phyloP scores from a whole-genome alignment of 2,113 vertebrate genomes.

The Corythaeola cristata region DNA sequence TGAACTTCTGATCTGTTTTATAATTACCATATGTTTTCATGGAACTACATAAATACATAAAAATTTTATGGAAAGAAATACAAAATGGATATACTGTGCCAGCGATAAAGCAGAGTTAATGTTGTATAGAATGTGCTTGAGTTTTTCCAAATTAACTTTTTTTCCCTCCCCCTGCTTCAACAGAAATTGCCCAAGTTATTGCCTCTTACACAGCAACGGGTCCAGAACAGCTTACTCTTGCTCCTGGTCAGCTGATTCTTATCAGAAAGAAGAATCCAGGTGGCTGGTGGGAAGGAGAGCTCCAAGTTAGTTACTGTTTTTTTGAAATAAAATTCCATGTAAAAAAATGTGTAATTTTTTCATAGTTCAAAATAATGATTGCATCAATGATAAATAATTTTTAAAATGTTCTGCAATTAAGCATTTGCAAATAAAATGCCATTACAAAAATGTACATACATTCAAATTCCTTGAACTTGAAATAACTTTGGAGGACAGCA shows the following conservation, averaged over 20 bases:
- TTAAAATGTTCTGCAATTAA: not conserved
- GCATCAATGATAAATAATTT: not conserved
- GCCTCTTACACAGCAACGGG: conserved; percentile 94
- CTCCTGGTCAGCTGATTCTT: conserved; percentile 95
- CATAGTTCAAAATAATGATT: not conserved
- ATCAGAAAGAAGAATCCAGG: conserved; percentile 98
- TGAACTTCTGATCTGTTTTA: not conserved
- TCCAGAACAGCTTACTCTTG: conserved; percentile 93
- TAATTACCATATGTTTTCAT: not conserved
- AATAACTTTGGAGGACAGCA: not conserved
- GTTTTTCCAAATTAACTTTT: not conserved
- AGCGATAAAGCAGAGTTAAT: not conserved
- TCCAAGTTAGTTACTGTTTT: conserved; percentile 82
- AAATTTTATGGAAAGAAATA: not conserved
- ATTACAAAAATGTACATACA: not conserved
- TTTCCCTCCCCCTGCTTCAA: not conserved
- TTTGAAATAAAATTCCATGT: not conserved
- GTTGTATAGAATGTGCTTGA: not conserved
- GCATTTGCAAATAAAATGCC: not conserved
- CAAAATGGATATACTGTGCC: not conserved
- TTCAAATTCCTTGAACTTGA: not conserved
- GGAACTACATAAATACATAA: not conserved
- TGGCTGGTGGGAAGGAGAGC: conserved; percentile 99
- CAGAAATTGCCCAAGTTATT: conserved; percentile 98
- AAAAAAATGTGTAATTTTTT: rapidly evolving